Percentiles rank a stretch among this genome's conserved stretches.
phyloP scores from a whole-genome alignment of 2,113 vertebrate genomes.

The Muntiacus reevesi region DNA sequence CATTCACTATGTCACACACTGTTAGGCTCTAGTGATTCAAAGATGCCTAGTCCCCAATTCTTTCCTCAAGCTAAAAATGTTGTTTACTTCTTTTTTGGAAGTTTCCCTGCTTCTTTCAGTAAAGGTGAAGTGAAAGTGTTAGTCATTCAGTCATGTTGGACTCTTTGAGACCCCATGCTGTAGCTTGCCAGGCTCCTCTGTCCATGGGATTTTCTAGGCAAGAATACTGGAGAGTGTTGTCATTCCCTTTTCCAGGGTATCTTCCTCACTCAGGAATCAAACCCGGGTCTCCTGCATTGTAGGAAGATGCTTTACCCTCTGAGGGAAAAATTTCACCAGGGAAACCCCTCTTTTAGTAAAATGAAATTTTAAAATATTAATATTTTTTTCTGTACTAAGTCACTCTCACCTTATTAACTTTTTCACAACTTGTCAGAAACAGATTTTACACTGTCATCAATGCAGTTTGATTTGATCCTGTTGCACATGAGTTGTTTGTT shows the following conservation, averaged over 20 bases:
- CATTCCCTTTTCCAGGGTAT: background rate
- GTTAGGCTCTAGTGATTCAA: background rate
- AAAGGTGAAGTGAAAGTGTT: background rate
- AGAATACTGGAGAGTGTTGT: background rate
- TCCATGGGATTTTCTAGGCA: background rate
- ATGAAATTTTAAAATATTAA: background rate
- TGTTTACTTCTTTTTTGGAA: background rate
- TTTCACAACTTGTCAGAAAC: background rate
- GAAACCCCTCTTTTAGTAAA: background rate
- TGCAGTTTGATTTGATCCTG: background rate
- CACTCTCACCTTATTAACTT: background rate
- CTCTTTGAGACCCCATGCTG: background rate
- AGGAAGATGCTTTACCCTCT: background rate
- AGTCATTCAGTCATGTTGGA: rapidly evolving
- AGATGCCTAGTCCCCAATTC: background rate
- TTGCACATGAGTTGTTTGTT: background rate
- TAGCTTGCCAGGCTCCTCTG: background rate
- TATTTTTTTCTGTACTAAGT: background rate
- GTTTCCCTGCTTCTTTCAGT: background rate
- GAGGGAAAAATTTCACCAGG: background rate
- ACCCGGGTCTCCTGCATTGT: background rate
- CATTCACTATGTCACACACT: background rate
- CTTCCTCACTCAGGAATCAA: background rate
- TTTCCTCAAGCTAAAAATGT: background rate
- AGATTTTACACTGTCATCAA: background rate